Percentiles rank a stretch among this genome's conserved stretches.
These are phyloP conservation scores for Phenacoccus solenopsis DNA, from an alignment of 1,140 invertebrate species.

Conservation along the genomic window DNA sequence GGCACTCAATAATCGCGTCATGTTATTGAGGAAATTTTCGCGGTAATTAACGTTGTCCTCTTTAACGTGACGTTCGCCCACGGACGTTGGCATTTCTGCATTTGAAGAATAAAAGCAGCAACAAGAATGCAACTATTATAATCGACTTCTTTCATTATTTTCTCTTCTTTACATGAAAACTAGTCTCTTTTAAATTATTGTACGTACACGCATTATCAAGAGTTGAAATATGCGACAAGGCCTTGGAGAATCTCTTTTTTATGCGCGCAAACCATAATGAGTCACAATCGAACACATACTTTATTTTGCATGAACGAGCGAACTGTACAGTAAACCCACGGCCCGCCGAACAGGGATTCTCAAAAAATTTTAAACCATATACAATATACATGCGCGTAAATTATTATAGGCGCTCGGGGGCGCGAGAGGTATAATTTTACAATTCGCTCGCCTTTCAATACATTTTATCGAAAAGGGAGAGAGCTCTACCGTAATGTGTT, in stretches of 20 bases:
- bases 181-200: not conserved
- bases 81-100: not conserved
- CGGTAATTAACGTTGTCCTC: not conserved
- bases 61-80: not conserved
- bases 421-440: no score
- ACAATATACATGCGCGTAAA: no score
- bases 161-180: not conserved
- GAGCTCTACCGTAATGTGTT: no score
- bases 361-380: not conserved
- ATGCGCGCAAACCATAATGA: not conserved
- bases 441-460: no score
- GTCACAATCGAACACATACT: not conserved
- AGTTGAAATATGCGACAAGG: constrained; percentile 1
- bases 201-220: not conserved
- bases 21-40: no score
- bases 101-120: not conserved
- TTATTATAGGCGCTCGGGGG: no score
- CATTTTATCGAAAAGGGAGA: no score
- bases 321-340: not conserved
- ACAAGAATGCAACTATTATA: not conserved
- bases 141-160: constrained; percentile 3
- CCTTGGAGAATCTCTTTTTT: not conserved
- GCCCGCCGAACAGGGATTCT: not conserved
- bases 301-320: not conserved
- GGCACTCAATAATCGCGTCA: no score